Evolutionary conservation across 92 coral and sea anemone genomes (phyloP).

Genomic region (Zoanthus solanderi): DNA sequence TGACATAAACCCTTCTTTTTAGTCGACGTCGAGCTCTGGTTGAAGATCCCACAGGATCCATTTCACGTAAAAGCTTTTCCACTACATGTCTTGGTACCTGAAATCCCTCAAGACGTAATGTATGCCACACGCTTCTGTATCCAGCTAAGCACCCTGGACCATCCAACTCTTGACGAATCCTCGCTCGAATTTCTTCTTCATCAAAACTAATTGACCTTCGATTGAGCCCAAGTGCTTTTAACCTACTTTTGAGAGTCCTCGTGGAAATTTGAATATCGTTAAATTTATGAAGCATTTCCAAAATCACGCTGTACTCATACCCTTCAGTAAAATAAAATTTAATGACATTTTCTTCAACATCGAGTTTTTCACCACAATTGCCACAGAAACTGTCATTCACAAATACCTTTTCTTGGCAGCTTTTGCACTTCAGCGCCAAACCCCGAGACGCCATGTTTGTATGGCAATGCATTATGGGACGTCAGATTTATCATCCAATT

Average conservation of each 20-base stretch:
- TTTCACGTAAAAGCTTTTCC: conserved; percentile 45
- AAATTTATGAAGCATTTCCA: not conserved
- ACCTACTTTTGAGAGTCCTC: conserved; percentile 54
- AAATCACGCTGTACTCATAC: conserved; percentile 51
- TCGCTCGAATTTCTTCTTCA: conserved; percentile 48
- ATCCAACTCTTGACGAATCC: conserved; percentile 65
- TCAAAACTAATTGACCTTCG: conserved; percentile 40
- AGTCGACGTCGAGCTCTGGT: conserved; percentile 49
- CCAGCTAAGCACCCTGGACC: conserved; percentile 64
- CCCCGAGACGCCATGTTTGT: too few relatives aligned
- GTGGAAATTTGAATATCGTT: conserved; percentile 27
- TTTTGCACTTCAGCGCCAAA: not conserved
- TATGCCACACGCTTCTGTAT: conserved; percentile 70
- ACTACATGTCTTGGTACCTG: conserved; percentile 62
- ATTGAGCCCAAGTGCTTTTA: conserved; percentile 56
- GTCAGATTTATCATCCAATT: too few relatives aligned
- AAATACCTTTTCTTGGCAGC: too few relatives aligned
- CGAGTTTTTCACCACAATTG: conserved; percentile 42
- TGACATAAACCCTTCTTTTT: conserved; percentile 28
- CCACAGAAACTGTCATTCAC: not conserved
- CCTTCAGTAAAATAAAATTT: conserved; percentile 43
- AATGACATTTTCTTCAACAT: not conserved
- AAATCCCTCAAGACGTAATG: conserved; percentile 59
- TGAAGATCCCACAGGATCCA: conserved; percentile 63
- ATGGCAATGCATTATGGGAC: too few relatives aligned